A percentile compares a stretch with the other conserved stretches of the same genome.
Evolutionary conservation across 1,140 invertebrate genomes (phyloP).

Genomic region (Akabosia matsudoensis): DNA sequence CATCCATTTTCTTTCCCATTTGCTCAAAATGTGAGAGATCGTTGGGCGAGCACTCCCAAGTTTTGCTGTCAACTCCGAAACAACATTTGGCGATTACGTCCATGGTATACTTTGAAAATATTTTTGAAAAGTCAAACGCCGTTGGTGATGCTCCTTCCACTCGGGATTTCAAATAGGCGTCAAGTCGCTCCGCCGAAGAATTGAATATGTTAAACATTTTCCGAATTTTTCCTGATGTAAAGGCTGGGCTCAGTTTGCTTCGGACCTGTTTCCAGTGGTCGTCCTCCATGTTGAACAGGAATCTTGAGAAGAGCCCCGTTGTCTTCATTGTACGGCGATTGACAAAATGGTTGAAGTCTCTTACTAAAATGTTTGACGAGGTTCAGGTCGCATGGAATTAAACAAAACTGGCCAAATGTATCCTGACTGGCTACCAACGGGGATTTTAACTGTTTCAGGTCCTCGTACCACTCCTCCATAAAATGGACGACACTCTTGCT

Average conservation of each 20-base stretch:
- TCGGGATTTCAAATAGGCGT: neutral
- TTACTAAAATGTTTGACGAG: conserved; percentile 54
- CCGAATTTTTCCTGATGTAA: neutral
- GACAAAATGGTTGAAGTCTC: conserved; percentile 53
- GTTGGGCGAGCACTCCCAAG: neutral
- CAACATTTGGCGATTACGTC: neutral
- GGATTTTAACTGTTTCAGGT: neutral
- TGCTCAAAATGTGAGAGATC: neutral
- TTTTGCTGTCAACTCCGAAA: neutral
- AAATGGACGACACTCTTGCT: neutral
- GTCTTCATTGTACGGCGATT: conserved; percentile 21
- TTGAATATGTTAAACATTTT: neutral
- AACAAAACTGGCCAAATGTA: conserved; percentile 13
- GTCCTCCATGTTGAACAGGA: conserved; percentile 23
- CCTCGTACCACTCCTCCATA: neutral
- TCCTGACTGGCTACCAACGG: neutral
- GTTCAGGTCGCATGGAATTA: conserved; percentile 54
- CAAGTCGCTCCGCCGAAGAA: neutral
- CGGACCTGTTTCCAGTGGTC: conserved; percentile 35
- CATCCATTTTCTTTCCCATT: neutral
- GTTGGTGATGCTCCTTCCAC: neutral
- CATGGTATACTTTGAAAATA: neutral
- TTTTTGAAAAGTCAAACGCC: neutral
- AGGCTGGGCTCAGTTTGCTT: neutral
- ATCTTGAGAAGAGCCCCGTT: conserved; percentile 9